A percentile compares a stretch with the other conserved stretches of the same genome.
Evolutionary conservation across 2,888 invertebrate genomes (phyloP).

Genomic region (Callinectes sapidus): DNA sequence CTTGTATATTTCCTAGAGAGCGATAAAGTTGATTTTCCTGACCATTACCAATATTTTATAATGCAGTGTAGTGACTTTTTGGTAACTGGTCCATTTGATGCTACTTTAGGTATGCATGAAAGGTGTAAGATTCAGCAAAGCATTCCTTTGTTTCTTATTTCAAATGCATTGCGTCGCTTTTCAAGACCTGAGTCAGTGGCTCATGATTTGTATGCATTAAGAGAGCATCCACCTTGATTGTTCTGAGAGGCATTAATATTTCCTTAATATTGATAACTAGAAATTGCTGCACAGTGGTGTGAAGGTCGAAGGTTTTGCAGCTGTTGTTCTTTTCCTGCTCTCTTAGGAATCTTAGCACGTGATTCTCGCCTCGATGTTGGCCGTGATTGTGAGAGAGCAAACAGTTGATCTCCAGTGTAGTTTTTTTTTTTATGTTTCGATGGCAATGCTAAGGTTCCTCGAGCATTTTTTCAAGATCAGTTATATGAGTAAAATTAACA

Average conservation of each 20-base stretch:
- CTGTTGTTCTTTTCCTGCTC: not conserved
- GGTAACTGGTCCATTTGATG: not conserved
- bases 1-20: not conserved
- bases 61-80: not conserved
- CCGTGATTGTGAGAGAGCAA: no score
- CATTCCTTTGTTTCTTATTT: no score
- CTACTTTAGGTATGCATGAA: not conserved
- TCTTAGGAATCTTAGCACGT: no score
- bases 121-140: not conserved
- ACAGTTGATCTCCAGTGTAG: no score
- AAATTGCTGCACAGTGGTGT: not conserved
- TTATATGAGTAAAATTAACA: no score
- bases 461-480: no score
- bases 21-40: not conserved
- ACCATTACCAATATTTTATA: not conserved
- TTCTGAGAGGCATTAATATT: not conserved
- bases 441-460: no score
- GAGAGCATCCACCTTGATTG: not conserved
- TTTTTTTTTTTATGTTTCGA: no score
- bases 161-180: no score
- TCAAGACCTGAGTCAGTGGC: no score
- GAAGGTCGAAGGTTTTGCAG: not conserved
- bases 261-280: not conserved
- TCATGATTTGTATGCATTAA: not conserved
- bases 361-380: no score